Evolutionary conservation across 2,113 vertebrate species (phyloP).

Genomic region (Epinephelus cyanopodus): DNA sequence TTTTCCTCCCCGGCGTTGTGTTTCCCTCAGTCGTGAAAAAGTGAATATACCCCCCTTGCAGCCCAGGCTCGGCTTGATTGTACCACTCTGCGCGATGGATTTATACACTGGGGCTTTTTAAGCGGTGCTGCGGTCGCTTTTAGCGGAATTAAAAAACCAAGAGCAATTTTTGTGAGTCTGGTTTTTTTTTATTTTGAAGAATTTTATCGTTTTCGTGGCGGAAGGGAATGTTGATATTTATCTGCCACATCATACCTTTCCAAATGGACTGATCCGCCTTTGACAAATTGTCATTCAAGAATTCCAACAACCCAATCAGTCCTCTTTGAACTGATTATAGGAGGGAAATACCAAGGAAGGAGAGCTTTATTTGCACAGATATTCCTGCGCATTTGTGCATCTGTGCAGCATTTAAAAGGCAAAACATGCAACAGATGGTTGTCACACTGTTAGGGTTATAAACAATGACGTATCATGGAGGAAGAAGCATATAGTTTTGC

Average conservation of each 20-base stretch:
- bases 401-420: not conserved
- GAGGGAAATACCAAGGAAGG: not conserved
- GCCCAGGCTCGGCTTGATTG: conserved; percentile 77
- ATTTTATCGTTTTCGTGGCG: not conserved
- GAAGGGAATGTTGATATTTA: not conserved
- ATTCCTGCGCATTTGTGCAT: not conserved
- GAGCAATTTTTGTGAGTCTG: not conserved
- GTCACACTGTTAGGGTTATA: conserved; percentile 6
- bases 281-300: conserved; percentile 85
- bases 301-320: conserved; percentile 55
- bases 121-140: conserved; percentile 32
- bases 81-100: conserved; percentile 78
- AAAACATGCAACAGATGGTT: conserved; percentile 85
- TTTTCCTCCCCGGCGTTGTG: conserved; percentile 74
- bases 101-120: conserved; percentile 27
- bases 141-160: conserved; percentile 14
- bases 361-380: not conserved
- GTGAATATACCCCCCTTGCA: conserved; percentile 75
- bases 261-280: conserved; percentile 84
- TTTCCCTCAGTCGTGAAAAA: conserved; percentile 82
- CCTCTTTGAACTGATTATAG: conserved; percentile 30
- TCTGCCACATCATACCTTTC: conserved; percentile 64
- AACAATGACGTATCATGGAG: conserved; percentile 11
- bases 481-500: not conserved
- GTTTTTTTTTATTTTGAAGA: not conserved